phyloP scores from a whole-genome alignment of 2,888 invertebrate species.

The Ophion ellenae region DNA sequence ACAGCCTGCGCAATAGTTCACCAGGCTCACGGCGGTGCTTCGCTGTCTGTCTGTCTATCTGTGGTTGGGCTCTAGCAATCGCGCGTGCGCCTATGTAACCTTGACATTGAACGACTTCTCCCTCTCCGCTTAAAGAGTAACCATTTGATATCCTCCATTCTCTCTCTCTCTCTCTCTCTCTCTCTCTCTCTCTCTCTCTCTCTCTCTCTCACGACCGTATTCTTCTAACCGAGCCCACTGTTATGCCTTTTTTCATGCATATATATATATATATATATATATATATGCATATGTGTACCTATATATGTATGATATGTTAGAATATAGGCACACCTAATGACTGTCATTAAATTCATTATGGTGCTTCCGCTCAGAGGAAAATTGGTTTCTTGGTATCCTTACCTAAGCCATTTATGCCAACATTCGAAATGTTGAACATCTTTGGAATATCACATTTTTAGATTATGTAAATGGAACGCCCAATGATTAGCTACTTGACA shows the following conservation, averaged over 20 bases:
- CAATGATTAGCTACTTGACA: not conserved
- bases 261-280: conserved; percentile 10
- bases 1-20: conserved; percentile 17
- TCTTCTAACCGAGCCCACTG: conserved; percentile 8
- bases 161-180: conserved; percentile 7
- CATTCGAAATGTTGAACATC: not conserved
- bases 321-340: conserved; percentile 18
- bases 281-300: not conserved
- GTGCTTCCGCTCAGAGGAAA: not conserved
- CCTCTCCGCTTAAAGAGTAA: conserved; percentile 49
- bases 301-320: not conserved
- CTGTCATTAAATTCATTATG: conserved; percentile 16
- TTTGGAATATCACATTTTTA: not conserved
- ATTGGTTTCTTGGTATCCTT: not conserved
- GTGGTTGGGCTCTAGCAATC: conserved; percentile 47
- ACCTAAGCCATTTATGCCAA: not conserved
- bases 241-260: not conserved
- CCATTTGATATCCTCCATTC: conserved; percentile 28
- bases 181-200: conserved; percentile 14
- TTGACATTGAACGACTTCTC: conserved; percentile 78
- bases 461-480: not conserved
- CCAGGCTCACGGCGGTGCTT: conserved; percentile 19
- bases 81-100: conserved; percentile 78
- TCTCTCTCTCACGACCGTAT: not conserved
- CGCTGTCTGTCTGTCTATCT: conserved; percentile 30